A percentile compares a stretch with the other conserved stretches of the same genome.
These are phyloP conservation scores for Xenopus borealis DNA, from an alignment of 2,113 vertebrate genomes.

Conservation along the genomic window DNA sequence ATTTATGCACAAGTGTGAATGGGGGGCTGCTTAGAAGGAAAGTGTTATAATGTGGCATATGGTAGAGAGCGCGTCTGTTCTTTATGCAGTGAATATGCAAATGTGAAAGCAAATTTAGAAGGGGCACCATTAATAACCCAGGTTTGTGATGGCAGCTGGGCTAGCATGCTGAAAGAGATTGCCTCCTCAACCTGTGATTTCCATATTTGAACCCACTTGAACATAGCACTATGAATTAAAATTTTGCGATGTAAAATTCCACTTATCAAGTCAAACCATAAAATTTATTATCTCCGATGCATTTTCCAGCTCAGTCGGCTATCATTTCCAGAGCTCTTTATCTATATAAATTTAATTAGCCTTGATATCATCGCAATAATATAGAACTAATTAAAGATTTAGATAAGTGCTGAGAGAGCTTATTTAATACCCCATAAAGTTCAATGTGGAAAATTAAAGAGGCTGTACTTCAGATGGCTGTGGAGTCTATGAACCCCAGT, in stretches of 20 bases:
- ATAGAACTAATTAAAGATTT: slow-evolving; percentile 83
- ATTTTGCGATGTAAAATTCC: slow-evolving; percentile 66
- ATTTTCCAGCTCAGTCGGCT: slow-evolving; percentile 76
- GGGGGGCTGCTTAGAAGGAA: slow-evolving; percentile 55
- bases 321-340: slow-evolving; percentile 74
- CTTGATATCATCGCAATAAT: slow-evolving; percentile 80
- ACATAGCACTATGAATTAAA: slow-evolving; percentile 66
- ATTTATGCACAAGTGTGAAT: slow-evolving; percentile 56
- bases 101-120: slow-evolving; percentile 63
- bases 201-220: slow-evolving; percentile 72
- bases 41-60: slow-evolving; percentile 62
- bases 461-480: slow-evolving; percentile 53
- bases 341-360: slow-evolving; percentile 84
- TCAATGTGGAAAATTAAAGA: slow-evolving; percentile 64
- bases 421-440: slow-evolving; percentile 72
- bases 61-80: slow-evolving; percentile 58
- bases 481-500: slow-evolving; percentile 37
- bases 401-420: slow-evolving; percentile 77
- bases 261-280: slow-evolving; percentile 70
- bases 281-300: slow-evolving; percentile 72
- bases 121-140: slow-evolving; percentile 65
- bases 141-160: slow-evolving; percentile 63
- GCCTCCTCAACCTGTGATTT: slow-evolving; percentile 59
- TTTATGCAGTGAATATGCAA: slow-evolving; percentile 66
- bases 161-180: slow-evolving; percentile 58